These are phyloP conservation scores for Graptemys geographica DNA, from an alignment of 2,797 vertebrate genomes.

Conservation along the genomic window DNA sequence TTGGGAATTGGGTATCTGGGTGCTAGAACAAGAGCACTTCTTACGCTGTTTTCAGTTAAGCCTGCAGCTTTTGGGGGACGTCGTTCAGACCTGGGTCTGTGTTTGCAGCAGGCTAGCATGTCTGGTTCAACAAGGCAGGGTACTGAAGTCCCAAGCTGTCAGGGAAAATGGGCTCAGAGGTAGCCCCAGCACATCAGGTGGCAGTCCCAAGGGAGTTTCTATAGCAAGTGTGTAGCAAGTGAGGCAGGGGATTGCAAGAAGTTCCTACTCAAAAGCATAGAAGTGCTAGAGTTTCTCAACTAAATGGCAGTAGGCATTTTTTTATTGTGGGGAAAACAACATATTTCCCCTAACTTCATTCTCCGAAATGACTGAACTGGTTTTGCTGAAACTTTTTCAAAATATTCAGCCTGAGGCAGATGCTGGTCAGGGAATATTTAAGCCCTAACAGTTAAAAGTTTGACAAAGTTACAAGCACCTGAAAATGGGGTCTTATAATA, in stretches of 20 bases:
- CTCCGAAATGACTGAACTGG: not conserved
- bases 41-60: too few relatives aligned
- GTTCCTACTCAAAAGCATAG: not conserved
- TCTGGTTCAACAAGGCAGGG: too few relatives aligned
- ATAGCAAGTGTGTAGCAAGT: not conserved
- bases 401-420: not conserved
- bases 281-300: not conserved
- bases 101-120: too few relatives aligned
- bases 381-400: not conserved
- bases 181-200: too few relatives aligned
- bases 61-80: too few relatives aligned
- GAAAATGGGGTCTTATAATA: not conserved
- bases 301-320: not conserved
- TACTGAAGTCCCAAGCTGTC: too few relatives aligned
- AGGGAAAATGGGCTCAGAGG: too few relatives aligned
- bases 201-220: too few relatives aligned
- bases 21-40: too few relatives aligned
- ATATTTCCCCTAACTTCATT: not conserved
- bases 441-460: not conserved
- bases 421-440: not conserved
- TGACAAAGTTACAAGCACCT: not conserved
- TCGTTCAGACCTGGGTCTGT: too few relatives aligned
- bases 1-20: too few relatives aligned
- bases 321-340: not conserved
- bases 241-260: constrained; percentile 13